Percentiles rank a stretch among this genome's conserved stretches.
phyloP scores from a whole-genome alignment of 2,888 invertebrate species.

The Drosophila kokeensis region DNA sequence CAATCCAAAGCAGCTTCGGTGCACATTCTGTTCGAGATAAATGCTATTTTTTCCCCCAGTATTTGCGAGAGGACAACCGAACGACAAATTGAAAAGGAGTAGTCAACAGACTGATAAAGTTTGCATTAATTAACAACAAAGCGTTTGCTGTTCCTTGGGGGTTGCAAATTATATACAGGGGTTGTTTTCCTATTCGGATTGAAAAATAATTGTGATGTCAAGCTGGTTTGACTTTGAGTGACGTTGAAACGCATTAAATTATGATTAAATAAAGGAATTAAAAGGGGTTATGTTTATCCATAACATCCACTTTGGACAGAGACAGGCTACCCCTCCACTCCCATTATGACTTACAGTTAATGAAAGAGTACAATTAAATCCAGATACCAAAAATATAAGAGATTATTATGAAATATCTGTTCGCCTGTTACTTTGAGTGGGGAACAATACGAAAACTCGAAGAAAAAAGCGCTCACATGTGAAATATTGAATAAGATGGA shows the following conservation, averaged over 20 bases:
- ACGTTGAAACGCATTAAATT: slow-evolving; percentile 68
- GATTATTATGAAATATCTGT: too few species aligned
- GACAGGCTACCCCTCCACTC: neutral
- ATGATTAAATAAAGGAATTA: slow-evolving; percentile 69
- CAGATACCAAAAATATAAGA: too few species aligned
- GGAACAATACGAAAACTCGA: too few species aligned
- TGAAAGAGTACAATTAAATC: slow-evolving; percentile 26
- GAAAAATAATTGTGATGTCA: slow-evolving; percentile 58
- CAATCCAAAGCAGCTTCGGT: slow-evolving; percentile 14
- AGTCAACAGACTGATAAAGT: slow-evolving; percentile 47
- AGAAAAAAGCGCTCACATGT: too few species aligned
- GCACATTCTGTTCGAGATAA: slow-evolving; percentile 18
- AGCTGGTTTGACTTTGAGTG: slow-evolving; percentile 72
- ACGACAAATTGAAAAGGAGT: slow-evolving; percentile 21
- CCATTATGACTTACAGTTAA: slow-evolving; percentile 47
- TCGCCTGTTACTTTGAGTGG: too few species aligned
- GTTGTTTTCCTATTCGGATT: slow-evolving; percentile 31
- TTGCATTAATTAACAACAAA: slow-evolving; percentile 62
- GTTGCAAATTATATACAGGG: neutral
- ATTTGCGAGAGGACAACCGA: slow-evolving; percentile 6
- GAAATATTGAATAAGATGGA: too few species aligned
- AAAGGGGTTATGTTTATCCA: slow-evolving; percentile 61
- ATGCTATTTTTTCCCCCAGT: slow-evolving; percentile 1
- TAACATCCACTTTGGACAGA: slow-evolving; percentile 5
- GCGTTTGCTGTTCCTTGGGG: slow-evolving; percentile 12